phyloP scores from a whole-genome alignment of 2,888 invertebrate species.

The Acrobasis suavella region DNA sequence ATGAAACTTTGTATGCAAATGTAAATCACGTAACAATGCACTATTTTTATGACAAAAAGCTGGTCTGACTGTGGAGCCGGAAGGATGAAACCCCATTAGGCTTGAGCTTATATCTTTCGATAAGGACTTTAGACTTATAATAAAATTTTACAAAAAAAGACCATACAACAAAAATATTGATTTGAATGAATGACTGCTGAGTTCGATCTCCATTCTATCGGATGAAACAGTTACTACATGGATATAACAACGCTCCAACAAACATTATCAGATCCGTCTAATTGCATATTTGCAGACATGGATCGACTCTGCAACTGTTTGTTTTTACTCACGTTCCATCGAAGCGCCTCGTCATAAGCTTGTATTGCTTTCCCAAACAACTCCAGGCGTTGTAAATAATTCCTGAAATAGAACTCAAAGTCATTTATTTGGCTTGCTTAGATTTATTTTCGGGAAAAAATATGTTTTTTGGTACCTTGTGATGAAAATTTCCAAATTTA shows the following conservation, averaged over 20 bases:
- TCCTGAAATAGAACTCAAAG: conserved; percentile 44
- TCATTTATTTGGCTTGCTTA: background rate
- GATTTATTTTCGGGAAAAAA: background rate
- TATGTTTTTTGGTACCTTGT: background rate
- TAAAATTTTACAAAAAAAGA: too few species aligned
- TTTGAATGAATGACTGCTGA: too few species aligned
- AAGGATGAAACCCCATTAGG: too few species aligned
- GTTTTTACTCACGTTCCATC: conserved; percentile 68
- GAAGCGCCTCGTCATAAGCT: conserved; percentile 71
- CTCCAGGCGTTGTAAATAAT: conserved; percentile 73
- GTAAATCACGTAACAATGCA: too few species aligned
- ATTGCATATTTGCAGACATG: conserved; percentile 50
- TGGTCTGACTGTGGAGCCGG: too few species aligned
- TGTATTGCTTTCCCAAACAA: conserved; percentile 71
- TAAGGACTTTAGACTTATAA: too few species aligned
- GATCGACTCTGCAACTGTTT: conserved; percentile 17
- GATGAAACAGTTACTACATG: background rate
- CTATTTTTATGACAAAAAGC: too few species aligned
- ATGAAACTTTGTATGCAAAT: too few species aligned
- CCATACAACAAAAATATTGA: too few species aligned
- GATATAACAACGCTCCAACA: conserved; percentile 37
- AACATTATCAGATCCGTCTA: conserved; percentile 50
- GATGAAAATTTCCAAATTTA: too few species aligned
- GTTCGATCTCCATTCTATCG: too few species aligned
- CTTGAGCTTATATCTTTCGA: too few species aligned